Conservation (phyloP, 2,113 vertebrate genomes). For the Toxotes jaculatrix region DNA sequence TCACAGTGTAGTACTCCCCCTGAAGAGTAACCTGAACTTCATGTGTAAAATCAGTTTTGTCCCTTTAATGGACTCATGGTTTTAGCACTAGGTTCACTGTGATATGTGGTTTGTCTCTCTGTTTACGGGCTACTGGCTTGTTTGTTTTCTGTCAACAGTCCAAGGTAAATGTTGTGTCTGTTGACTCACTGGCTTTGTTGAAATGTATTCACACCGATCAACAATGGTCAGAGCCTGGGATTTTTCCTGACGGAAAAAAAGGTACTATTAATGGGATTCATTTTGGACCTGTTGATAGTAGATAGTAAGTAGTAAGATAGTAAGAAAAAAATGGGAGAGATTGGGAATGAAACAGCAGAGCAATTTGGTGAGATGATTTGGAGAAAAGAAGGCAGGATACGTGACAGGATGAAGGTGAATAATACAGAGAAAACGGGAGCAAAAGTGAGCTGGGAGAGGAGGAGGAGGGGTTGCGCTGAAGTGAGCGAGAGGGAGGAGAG, state of each 20-base stretch:
- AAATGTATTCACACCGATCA: conserved; percentile 44
- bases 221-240: conserved; percentile 4
- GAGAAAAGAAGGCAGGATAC: conserved; percentile 33
- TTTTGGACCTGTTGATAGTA: conserved; percentile 54
- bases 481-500: conserved; percentile 70
- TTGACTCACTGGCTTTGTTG: conserved; percentile 18
- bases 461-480: conserved; percentile 50
- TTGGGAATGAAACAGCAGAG: conserved; percentile 20
- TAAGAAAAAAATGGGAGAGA: neutral
- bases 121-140: neutral
- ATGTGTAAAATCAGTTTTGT: neutral
- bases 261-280: conserved; percentile 23
- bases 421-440: conserved; percentile 55
- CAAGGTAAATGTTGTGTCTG: conserved; percentile 22
- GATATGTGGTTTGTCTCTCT: conserved; percentile 14
- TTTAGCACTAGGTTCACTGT: neutral
- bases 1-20: neutral
- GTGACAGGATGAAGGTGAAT: conserved; percentile 67
- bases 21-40: neutral
- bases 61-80: conserved; percentile 1
- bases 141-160: conserved; percentile 1
- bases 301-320: neutral
- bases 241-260: conserved; percentile 6
- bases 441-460: conserved; percentile 60
- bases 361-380: conserved; percentile 38